Conservation (phyloP, 2,797 vertebrate species). For the Naso thynnoides region DNA sequence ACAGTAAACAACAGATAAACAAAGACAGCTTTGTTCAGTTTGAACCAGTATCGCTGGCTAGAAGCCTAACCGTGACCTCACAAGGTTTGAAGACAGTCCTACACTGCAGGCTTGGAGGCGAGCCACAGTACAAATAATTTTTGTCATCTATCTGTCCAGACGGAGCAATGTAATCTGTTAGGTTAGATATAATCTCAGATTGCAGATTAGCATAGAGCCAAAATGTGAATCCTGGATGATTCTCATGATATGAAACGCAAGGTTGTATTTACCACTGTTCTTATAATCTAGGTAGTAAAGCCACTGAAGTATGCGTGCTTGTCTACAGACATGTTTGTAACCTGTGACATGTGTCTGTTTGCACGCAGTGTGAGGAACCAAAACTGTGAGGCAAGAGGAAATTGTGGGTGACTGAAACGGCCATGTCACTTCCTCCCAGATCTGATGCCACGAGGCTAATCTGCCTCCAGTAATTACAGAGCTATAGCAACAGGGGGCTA, state of each 20-base stretch:
- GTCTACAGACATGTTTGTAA: conserved; percentile 23
- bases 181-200: conserved; percentile 68
- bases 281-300: conserved; percentile 16
- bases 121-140: conserved; percentile 8
- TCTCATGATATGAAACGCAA: conserved; percentile 17
- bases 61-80: conserved; percentile 27
- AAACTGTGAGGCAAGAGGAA: conserved; percentile 64
- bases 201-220: conserved; percentile 44
- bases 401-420: conserved; percentile 39
- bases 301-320: neutral
- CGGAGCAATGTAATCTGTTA: conserved; percentile 37
- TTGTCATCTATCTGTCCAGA: conserved; percentile 36
- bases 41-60: conserved; percentile 12
- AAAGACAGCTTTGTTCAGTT: conserved; percentile 54
- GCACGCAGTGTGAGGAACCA: conserved; percentile 47
- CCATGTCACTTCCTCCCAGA: conserved; percentile 57
- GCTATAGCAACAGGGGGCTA: conserved; percentile 19
- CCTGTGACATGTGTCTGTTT: conserved; percentile 23
- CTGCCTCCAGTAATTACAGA: conserved; percentile 59
- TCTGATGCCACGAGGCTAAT: conserved; percentile 40
- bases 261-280: conserved; percentile 19
- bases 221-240: conserved; percentile 24
- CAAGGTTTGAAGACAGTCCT: conserved; percentile 12
- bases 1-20: conserved; percentile 42
- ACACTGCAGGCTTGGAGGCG: neutral